Percentiles rank a stretch among this genome's conserved stretches.
These are phyloP conservation scores for Polydesmus complanatus DNA, from an alignment of 2,888 invertebrate genomes.

Conservation along the genomic window DNA sequence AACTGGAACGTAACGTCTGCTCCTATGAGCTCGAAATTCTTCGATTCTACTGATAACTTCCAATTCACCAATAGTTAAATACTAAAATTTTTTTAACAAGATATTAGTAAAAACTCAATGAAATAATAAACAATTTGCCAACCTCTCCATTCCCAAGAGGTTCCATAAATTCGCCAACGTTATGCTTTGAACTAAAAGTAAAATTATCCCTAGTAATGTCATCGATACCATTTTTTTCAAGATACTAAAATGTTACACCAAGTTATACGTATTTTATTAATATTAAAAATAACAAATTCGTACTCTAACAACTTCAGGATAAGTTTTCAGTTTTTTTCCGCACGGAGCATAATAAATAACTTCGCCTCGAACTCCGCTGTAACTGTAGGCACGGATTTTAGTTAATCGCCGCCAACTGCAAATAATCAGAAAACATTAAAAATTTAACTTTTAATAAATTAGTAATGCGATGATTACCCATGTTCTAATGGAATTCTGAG, in stretches of 20 bases:
- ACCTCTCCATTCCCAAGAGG: conserved; percentile 42
- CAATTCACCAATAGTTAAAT: conserved; percentile 25
- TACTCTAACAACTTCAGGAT: conserved; percentile 45
- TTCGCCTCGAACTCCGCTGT: conserved; percentile 80
- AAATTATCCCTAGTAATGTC: conserved; percentile 74
- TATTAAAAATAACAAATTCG: conserved; percentile 14
- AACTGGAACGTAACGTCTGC: conserved; percentile 20
- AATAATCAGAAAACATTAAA: conserved; percentile 7
- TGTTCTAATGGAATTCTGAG: conserved; percentile 49
- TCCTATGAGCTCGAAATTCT: conserved; percentile 25
- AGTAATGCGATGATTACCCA: conserved; percentile 36
- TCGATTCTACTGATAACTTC: conserved; percentile 23
- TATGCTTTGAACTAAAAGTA: conserved; percentile 74
- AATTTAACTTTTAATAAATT: not conserved
- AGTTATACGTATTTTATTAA: not conserved
- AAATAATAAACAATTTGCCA: not conserved
- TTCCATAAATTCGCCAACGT: conserved; percentile 83
- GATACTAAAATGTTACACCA: conserved; percentile 41
- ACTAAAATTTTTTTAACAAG: too few relatives aligned
- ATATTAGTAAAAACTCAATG: too few relatives aligned
- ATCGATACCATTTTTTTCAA: conserved; percentile 50
- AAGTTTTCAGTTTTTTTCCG: conserved; percentile 46
- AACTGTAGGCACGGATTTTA: conserved; percentile 69
- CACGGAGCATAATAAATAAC: conserved; percentile 68
- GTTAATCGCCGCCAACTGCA: conserved; percentile 74